Base-by-base conservation (phyloP, 92 coral and sea anemone genomes). In the Porites divaricata region DNA sequence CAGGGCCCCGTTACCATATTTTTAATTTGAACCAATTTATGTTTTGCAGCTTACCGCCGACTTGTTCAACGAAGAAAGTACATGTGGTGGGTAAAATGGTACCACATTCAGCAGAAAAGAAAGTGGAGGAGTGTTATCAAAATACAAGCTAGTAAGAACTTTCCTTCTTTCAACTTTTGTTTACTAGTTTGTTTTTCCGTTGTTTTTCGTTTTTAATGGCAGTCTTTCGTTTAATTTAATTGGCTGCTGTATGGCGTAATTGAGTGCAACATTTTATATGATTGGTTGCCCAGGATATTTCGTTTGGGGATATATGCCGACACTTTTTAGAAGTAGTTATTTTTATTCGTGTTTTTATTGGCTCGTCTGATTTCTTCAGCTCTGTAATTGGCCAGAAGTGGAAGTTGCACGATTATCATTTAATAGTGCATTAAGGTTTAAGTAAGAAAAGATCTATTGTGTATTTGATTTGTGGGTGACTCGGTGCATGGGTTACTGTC, bases 81-180 rank as follows among this genome's bases (percentile, higher is more conserved):
- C 57, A 4, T 24, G 35, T 78, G 83, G 83, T 78, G 83, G 83
- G 71, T 49, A 14, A 64, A 78, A 41, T 78, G 83, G 74, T 88
- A 70, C 20, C 73, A 56, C 48, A 68, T 81, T 69, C 84, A 87
- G 50, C 79, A 54, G 80, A 61, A 56, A 84, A 78, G 88, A 58
- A 67, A 66, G 52, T 63, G 48, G 52, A 78, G 48, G 62, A 80
- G 85, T 13, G 98, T 92, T 16, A 76, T 78, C 71, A 88, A 61
- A 80, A 74, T 95, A 16, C 98, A 95, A 69, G 90, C 96, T 17
- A 89, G 98, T 95, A 86, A 28, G 87, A 35, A 54, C 59, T 61
- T 9, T 2, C 49, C 58, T 51, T 48, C 41, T 21, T 45, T 16
- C 3, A 17, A 19, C 19, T 10, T 25, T n/a, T 17, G 59, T 10